Base-by-base conservation (phyloP, 64 coral and sea anemone species). In the Stichodactyla helianthus region DNA sequence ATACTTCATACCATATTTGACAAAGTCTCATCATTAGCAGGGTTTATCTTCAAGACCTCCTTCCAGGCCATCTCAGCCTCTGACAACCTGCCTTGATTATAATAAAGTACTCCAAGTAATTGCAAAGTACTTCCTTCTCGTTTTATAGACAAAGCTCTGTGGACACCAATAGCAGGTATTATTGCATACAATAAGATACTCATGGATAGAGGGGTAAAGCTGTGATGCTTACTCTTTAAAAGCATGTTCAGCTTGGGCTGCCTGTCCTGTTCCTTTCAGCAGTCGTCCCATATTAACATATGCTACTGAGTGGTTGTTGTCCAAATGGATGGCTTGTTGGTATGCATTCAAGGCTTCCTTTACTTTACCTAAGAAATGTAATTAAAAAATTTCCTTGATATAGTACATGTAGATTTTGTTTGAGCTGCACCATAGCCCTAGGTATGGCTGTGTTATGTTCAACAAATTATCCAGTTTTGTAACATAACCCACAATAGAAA, bases 21-120 rank as follows among this genome's bases (percentile, higher is more conserved):
- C 6, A 83, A 88, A 31, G 91, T 89, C 56, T 96, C 91, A 13
- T 86, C 6, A 70, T 93, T 87, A 28, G 79, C 55, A 31, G 91
- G 88, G 22, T 90, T 83, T 51, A 96, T 87, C 10, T 76, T 53
- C 4, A 96, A 20, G 10, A 85, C 81, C 71, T 96, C 87, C 71
- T 85, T 85, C 94, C 94, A 96, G 4, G 94, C 77, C 52, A 53
- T 17, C 62, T 96, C 91, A 6, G 94, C 94, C 6, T 97, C 94
- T 35, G 60, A 54, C 11, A 97, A 11, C 10, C 50, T 91, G 52
- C 93, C 82, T 25, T 65, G 88, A 79, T 90, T 87, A 71, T 93
- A 97, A 88, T 97, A 97, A 31, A 97, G 55, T 12, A 97, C 85
- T 19, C 94, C 94, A n/a, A 97, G 80, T 79, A 97, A 87, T 74